Evolutionary conservation across 2,888 invertebrate species (phyloP).

Genomic region (Leptinotarsa tumamoca): DNA sequence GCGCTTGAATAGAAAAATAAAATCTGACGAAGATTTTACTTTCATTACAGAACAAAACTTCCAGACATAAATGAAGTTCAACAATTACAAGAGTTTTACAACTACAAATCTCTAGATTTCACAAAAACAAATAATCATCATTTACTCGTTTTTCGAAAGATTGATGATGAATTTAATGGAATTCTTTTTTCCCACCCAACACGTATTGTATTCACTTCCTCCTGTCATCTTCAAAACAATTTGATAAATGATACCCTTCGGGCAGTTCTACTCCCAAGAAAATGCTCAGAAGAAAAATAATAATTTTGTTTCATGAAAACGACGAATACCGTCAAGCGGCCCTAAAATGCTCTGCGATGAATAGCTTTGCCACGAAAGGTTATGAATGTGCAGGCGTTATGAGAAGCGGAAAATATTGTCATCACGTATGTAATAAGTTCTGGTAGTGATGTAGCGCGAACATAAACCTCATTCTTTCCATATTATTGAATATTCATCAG

Average conservation of each 20-base stretch:
- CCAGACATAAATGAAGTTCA: too few species aligned
- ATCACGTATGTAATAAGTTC: constrained; percentile 63
- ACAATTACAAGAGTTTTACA: too few species aligned
- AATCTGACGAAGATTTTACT: too few species aligned
- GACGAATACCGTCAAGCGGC: not conserved
- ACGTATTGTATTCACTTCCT: not conserved
- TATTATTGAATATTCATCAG: not conserved
- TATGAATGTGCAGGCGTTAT: constrained; percentile 50
- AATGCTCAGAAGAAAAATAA: not conserved
- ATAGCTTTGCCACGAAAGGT: constrained; percentile 30
- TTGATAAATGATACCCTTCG: not conserved
- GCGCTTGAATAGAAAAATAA: too few species aligned
- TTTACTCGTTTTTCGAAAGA: not conserved
- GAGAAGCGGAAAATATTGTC: constrained; percentile 58
- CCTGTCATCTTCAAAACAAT: constrained; percentile 4
- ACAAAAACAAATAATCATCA: too few species aligned
- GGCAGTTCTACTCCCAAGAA: not conserved
- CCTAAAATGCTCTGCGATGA: not conserved
- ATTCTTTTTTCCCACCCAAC: not conserved
- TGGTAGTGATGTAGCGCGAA: constrained; percentile 60
- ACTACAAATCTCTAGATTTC: too few species aligned
- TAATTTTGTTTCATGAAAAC: constrained; percentile 2
- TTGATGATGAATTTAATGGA: not conserved
- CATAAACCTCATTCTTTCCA: constrained; percentile 41
- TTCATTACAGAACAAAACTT: too few species aligned